These are phyloP conservation scores for Brachionus calyciflorus DNA, from an alignment of 1,140 invertebrate species.

Conservation along the genomic window DNA sequence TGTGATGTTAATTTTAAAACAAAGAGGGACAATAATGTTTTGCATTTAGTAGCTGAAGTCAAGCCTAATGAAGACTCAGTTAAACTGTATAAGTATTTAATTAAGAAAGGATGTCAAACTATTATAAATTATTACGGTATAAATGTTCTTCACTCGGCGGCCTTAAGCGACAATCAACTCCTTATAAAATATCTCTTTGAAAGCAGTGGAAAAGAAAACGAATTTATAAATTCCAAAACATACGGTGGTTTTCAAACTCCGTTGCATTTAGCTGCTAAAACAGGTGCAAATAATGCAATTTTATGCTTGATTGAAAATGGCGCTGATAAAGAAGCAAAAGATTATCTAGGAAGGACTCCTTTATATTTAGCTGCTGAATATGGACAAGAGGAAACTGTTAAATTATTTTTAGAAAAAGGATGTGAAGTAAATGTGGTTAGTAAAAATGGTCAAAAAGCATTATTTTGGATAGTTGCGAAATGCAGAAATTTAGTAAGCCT, in stretches of 20 bases:
- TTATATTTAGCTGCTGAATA: constrained; percentile 42
- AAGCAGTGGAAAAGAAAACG: too few species aligned
- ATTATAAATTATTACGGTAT: too few species aligned
- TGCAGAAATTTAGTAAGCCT: neutral
- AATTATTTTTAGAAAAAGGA: neutral
- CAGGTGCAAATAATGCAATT: neutral
- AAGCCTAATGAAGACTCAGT: too few species aligned
- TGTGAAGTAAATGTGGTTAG: neutral
- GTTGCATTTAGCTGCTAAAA: constrained; percentile 22
- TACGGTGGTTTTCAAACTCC: neutral
- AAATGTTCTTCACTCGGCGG: too few species aligned
- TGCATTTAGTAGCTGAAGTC: too few species aligned
- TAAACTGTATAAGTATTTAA: too few species aligned
- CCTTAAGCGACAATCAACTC: too few species aligned
- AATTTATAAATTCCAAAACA: neutral
- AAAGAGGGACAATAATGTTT: too few species aligned
- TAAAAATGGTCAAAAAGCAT: constrained; percentile 6
- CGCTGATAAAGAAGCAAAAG: neutral
- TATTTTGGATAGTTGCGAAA: constrained; percentile 7
- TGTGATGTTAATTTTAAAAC: too few species aligned
- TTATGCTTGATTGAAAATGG: neutral
- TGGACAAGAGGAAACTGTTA: neutral
- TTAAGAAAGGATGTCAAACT: too few species aligned
- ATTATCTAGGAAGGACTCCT: constrained; percentile 14
- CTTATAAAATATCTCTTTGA: too few species aligned